These are phyloP conservation scores for Sarcophilus harrisii DNA, from an alignment of 2,797 vertebrate species.

Conservation along the genomic window DNA sequence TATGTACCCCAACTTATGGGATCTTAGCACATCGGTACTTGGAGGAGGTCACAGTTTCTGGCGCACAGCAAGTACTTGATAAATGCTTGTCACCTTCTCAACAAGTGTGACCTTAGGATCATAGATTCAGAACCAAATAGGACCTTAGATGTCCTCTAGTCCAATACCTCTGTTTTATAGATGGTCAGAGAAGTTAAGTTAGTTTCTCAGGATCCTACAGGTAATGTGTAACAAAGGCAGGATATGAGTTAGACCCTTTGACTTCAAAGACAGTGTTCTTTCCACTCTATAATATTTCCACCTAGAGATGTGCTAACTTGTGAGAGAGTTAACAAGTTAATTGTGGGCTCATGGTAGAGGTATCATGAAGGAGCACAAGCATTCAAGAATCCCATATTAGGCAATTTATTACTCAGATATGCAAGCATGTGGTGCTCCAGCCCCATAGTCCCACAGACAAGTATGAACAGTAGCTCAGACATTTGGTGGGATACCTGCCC, in stretches of 20 bases:
- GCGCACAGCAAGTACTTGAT: not conserved
- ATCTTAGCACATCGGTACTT: not conserved
- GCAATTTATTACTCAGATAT: not conserved
- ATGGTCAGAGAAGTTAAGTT: not conserved
- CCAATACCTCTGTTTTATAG: not conserved
- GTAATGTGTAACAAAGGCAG: not conserved
- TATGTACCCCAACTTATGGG: no score
- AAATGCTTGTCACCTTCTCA: not conserved
- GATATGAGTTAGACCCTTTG: not conserved
- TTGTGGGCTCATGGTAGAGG: not conserved
- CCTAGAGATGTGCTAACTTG: not conserved
- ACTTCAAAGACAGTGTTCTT: not conserved
- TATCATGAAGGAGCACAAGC: not conserved
- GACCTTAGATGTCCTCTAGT: not conserved
- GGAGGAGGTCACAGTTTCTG: not conserved
- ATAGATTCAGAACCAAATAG: not conserved
- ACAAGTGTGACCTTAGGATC: not conserved
- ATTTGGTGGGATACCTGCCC: not conserved
- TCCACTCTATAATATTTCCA: not conserved
- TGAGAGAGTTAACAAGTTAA: not conserved
- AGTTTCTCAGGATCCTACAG: not conserved
- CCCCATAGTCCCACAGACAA: not conserved
- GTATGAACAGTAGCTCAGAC: not conserved
- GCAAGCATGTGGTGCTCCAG: not conserved
- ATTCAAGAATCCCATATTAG: not conserved